Evolutionary conservation across 2,888 invertebrate genomes (phyloP).

Genomic region (Spialia ferax): DNA sequence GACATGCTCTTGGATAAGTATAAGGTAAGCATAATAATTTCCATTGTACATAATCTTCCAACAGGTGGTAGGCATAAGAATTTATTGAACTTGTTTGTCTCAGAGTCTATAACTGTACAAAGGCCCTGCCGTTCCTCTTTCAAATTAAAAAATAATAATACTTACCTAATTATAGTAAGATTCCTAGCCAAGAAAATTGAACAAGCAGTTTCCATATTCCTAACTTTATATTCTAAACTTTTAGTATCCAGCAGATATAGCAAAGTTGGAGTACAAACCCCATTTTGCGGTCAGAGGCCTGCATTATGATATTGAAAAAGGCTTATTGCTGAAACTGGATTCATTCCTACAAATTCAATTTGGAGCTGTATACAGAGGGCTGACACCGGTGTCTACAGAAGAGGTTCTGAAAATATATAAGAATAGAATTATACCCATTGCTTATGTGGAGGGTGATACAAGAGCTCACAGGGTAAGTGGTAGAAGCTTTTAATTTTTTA

Average conservation of each 20-base stretch:
- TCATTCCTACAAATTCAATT: conserved; percentile 98
- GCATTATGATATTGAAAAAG: conserved; percentile 99
- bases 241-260: conserved; percentile 96
- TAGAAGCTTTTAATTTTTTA: too few relatives aligned
- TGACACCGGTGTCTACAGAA: conserved; percentile 92
- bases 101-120: too few relatives aligned
- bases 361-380: conserved; percentile 96
- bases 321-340: conserved; percentile 96
- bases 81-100: too few relatives aligned
- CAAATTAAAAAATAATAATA: too few relatives aligned
- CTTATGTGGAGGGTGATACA: conserved; percentile 93
- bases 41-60: too few relatives aligned
- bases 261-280: conserved; percentile 94
- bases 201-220: too few relatives aligned
- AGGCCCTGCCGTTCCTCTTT: too few relatives aligned
- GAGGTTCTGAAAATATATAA: conserved; percentile 95
- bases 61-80: too few relatives aligned
- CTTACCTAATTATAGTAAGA: too few relatives aligned
- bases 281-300: conserved; percentile 98
- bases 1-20: conserved; percentile 95
- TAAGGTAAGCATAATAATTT: conserved; percentile 88
- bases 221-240: conserved; percentile 55
- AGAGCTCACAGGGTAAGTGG: conserved; percentile 90
- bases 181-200: too few relatives aligned
- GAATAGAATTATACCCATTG: conserved; percentile 94